Percentiles rank a stretch among this genome's conserved stretches.
Evolutionary conservation across 2,113 vertebrate species (phyloP).

Genomic region (Anoplopoma fimbria): DNA sequence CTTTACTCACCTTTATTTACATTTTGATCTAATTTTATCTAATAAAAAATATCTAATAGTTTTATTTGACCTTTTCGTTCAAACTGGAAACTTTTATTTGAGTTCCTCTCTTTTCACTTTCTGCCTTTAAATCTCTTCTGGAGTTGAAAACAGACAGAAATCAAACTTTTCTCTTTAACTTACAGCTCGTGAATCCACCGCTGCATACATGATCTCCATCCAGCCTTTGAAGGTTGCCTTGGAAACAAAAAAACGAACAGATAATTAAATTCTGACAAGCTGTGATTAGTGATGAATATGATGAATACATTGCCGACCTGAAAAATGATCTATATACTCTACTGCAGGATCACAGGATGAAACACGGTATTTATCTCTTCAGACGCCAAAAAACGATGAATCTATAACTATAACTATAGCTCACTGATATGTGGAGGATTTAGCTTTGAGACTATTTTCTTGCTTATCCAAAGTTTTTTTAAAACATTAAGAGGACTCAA

Average conservation of each 20-base stretch:
- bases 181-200: constrained; percentile 94
- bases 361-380: neutral
- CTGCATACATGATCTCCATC: constrained; percentile 99
- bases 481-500: too few relatives aligned
- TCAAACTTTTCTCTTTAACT: constrained; percentile 57
- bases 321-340: neutral
- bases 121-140: too few relatives aligned
- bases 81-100: neutral
- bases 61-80: neutral
- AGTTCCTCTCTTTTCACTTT: too few relatives aligned
- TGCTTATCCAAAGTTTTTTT: too few relatives aligned
- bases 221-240: constrained; percentile 99
- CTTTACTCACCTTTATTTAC: too few relatives aligned
- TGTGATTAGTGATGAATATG: neutral
- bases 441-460: too few relatives aligned
- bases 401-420: too few relatives aligned
- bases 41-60: too few relatives aligned
- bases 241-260: neutral
- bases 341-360: neutral
- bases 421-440: too few relatives aligned
- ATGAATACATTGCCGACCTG: neutral
- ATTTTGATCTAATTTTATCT: neutral
- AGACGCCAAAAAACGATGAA: neutral
- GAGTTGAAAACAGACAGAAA: too few relatives aligned
- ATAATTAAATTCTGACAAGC: neutral